Evolutionary conservation across 1,140 invertebrate genomes (phyloP), one percentile per base, ranked within the genome.

Genomic region (Hyphantria cunea): DNA sequence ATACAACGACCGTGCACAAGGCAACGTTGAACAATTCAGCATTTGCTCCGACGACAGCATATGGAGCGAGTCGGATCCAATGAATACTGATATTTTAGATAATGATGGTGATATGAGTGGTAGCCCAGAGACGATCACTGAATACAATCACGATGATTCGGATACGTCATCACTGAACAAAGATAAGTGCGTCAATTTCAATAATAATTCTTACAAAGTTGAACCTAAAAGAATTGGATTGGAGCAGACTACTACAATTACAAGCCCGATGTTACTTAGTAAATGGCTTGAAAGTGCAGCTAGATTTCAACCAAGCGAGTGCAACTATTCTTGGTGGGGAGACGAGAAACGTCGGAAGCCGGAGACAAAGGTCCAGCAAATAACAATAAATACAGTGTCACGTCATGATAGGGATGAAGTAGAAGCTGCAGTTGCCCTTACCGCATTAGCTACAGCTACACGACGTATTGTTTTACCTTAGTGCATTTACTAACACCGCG

Each of bases 41-140:
- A 95, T 95, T 62, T 94, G 93, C 70, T 95, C 94, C 2, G 93
- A 94, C 64, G 94, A 95, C 78, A 94, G 93, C 76, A 95, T 95
- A 74, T 95, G 94, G 94, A 93, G 93, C 68, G 94, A 95, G 69
- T 83, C 92, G 0, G 92, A 92, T 37, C 74, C 66, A 0, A 64
- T 59, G n/a, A 81, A 69, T 52, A 73, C 76, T 17, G 74, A 81
- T 13, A 76, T 74, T 34, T 60, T 69, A 41, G 72, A 87, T 45
- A 66, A 70, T 0, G 76, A 82, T 12, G 54, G 48, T 9, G 71
- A 72, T 15, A 54, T 69, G 3, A 72, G 68, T 33, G 68, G 76
- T 51, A 83, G 81, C 47, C 76, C 79, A 0, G 81, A 84, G 41
- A 65, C 74, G 0, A 74, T 65, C 25, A 64, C 62, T 33, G 74